Evolutionary conservation across 2,797 vertebrate genomes (phyloP), one percentile per base, ranked within the genome.

Genomic region (Acomys russatus): DNA sequence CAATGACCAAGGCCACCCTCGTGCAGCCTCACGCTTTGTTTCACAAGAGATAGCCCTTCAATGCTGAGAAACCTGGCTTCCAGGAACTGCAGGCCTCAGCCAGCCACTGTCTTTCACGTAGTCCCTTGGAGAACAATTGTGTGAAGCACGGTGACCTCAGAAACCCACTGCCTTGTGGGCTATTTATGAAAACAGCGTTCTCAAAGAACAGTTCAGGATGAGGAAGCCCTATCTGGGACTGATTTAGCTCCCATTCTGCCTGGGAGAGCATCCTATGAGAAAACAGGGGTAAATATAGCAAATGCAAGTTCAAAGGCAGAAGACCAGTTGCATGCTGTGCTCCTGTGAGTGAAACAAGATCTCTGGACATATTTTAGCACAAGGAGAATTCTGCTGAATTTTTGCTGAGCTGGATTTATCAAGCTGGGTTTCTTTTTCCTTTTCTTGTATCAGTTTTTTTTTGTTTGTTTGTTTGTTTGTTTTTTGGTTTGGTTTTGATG

Each of bases 61-160:
- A 98, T 98, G 95, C 98, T 99, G 98, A 99, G 98, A 99, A 99
- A 98, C 94, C 73, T 79, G 94, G 97, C 97, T 97, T 97, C 92
- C 98, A 98, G 98, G 98, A 98, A 99, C 98, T 98, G 92, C 97
- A 98, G 93, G 93, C 96, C 95, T 94, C 83, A 79, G 95, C 95
- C 94, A 68, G 97, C 91, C 97, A 98, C 97, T 98, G 97, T 98
- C 97, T 97, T 98, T 98, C 97, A 98, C 97, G 97, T 97, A 98
- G 96, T 44, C 44, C 77, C 74, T 96, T 51, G 96, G 98, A 98
- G 98, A 99, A 99, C 99, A 99, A 99, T 99, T 97, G 97, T 99
- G 98, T 98, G 98, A 99, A 99, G 98, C 97, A 92, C 73, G 88
- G 95, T 98, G 98, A 98, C 98, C 98, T 98, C 98, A 98, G 97